These are phyloP conservation scores for Latrodectus geometricus DNA, from an alignment of 1,140 invertebrate species.

Conservation along the genomic window DNA sequence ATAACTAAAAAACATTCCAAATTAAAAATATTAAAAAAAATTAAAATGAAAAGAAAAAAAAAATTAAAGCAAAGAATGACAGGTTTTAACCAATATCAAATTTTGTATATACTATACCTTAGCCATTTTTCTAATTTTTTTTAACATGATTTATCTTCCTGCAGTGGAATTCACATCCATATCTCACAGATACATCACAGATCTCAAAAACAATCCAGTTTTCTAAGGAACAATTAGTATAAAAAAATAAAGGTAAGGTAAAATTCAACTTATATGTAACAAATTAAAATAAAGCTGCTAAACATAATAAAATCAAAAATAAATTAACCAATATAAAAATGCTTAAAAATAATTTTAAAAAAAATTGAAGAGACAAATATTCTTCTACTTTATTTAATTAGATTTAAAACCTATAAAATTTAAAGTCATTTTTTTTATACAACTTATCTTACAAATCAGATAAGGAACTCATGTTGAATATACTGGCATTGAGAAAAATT, in stretches of 20 bases:
- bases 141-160: slow-evolving; percentile 61
- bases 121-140: slow-evolving; percentile 63
- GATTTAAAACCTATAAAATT: background rate
- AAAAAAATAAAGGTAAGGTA: background rate
- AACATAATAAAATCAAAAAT: background rate
- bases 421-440: background rate
- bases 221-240: slow-evolving; percentile 56
- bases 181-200: slow-evolving; percentile 37
- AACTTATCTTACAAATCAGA: background rate
- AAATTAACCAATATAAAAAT: background rate
- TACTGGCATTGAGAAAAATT: too few relatives aligned
- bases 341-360: background rate
- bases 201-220: slow-evolving; percentile 45
- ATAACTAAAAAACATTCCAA: background rate
- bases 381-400: background rate
- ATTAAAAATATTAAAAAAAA: background rate
- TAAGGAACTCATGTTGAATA: background rate
- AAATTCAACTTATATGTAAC: background rate
- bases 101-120: slow-evolving; percentile 36
- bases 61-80: background rate
- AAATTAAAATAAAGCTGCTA: slow-evolving; percentile 1
- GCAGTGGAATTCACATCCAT: slow-evolving; percentile 44
- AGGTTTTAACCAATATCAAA: slow-evolving; percentile 4
- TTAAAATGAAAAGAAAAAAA: background rate
- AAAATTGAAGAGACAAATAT: background rate